Conservation (phyloP, 2,113 vertebrate species). For the Riparia riparia region DNA sequence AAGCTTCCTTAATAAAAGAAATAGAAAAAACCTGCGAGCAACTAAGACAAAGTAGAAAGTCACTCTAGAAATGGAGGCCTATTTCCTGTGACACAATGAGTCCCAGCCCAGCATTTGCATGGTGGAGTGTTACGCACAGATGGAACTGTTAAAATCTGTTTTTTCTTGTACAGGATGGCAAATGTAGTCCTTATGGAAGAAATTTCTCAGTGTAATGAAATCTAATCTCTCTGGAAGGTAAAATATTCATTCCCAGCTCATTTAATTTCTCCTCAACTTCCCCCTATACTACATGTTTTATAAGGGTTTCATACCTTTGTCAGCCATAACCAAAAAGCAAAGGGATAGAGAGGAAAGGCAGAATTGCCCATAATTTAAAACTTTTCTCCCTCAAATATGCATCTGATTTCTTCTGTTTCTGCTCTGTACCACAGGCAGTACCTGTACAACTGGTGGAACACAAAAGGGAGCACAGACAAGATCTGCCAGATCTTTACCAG, state of each 20-base stretch:
- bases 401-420: neutral
- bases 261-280: neutral
- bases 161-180: slow-evolving; percentile 20
- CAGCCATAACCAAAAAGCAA: neutral
- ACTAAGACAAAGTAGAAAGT: slow-evolving; percentile 36
- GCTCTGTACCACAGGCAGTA: neutral
- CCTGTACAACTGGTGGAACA: neutral
- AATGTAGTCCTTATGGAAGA: neutral
- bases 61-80: neutral
- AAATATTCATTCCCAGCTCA: neutral
- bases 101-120: neutral
- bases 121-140: neutral
- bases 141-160: slow-evolving; percentile 30
- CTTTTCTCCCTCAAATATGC: neutral
- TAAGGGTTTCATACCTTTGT: neutral
- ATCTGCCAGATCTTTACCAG: neutral
- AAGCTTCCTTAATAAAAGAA: slow-evolving; percentile 14
- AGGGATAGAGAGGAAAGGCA: neutral
- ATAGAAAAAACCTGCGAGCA: neutral
- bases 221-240: slow-evolving; percentile 1
- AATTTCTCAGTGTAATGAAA: slow-evolving; percentile 23
- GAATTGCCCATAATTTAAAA: neutral
- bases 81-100: neutral
- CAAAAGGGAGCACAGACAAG: neutral
- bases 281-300: neutral